Evolutionary conservation across 2,113 vertebrate species (phyloP), one percentile per base, ranked within the genome.

Genomic region (Todiramphus chloris): DNA sequence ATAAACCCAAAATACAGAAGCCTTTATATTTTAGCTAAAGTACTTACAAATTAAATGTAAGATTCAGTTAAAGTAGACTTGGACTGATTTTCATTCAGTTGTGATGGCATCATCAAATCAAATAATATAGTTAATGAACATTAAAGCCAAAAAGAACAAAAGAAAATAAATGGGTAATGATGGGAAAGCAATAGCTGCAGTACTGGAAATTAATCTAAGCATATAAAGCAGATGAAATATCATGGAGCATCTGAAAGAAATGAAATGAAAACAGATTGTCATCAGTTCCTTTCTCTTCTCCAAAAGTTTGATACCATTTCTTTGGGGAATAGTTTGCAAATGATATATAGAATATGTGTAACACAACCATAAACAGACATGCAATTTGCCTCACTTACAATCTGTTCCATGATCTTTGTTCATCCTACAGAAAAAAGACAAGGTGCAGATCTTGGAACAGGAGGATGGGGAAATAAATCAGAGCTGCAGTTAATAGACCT

Each of bases 401-500:
- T 98, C 97, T 98, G 96, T 96, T 98, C 92, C 94, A 43, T 96
- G 96, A 98, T 98, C 97, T 98, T 98, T 97, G 97, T 97, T 98
- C 96, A 78, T 95, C 66, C 74, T 77, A 91, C 94, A 96, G 79
- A 89, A 97, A 95, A 97, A 96, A 97, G 93, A 86, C 78, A 91
- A 95, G 67, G 74, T 93, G 70, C 35, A 88, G 82, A 76, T 68
- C 93, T 97, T 94, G 93, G 89, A 97, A 95, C 76, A 90, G 67
- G 75, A 89, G 41, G 87, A 68, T 44, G 77, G 53, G 39, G 56
- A 97, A 97, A 96, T 94, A 97, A 97, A 97, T 96, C 95, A 89
- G 88, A 96, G 74, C 73, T 63, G 79, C 87, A 97, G 93, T 96
- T 96, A 97, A 96, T 97, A 97, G 89, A 97, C 96, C 50, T 92